These are phyloP conservation scores for Disparrhopalites patrizii DNA, from an alignment of 2,888 invertebrate genomes.

Conservation along the genomic window DNA sequence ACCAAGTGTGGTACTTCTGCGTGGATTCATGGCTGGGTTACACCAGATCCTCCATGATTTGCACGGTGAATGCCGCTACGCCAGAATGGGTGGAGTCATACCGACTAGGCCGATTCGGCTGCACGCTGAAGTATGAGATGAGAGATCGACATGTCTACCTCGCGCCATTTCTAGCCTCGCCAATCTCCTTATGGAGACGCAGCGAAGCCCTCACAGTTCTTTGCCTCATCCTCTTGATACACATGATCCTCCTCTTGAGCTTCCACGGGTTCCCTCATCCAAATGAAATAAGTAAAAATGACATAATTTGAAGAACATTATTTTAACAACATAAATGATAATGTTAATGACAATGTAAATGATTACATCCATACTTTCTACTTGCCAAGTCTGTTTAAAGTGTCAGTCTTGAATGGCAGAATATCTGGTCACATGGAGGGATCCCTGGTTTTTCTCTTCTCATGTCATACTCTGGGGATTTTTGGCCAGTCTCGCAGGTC, in stretches of 20 bases:
- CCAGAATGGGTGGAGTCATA: neutral
- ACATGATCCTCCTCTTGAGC: constrained; percentile 5
- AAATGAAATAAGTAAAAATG: neutral
- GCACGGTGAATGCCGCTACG: neutral
- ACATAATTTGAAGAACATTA: neutral
- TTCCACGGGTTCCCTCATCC: neutral
- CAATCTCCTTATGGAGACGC: neutral
- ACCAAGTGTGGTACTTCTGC: constrained; percentile 1
- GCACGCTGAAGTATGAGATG: neutral
- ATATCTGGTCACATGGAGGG: neutral
- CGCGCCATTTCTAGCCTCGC: neutral
- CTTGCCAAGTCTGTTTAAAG: neutral
- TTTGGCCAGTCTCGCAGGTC: neutral
- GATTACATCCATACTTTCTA: neutral
- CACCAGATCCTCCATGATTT: neutral
- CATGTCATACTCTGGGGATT: neutral
- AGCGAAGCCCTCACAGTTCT: neutral
- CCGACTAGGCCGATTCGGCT: neutral
- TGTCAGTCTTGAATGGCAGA: constrained; percentile 8
- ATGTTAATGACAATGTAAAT: neutral
- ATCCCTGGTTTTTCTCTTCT: neutral
- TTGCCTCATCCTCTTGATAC: neutral
- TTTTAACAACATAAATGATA: neutral
- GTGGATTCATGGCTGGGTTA: neutral
- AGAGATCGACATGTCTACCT: neutral